Conservation (phyloP, 2,113 vertebrate species). For the Cyanoderma ruficeps region DNA sequence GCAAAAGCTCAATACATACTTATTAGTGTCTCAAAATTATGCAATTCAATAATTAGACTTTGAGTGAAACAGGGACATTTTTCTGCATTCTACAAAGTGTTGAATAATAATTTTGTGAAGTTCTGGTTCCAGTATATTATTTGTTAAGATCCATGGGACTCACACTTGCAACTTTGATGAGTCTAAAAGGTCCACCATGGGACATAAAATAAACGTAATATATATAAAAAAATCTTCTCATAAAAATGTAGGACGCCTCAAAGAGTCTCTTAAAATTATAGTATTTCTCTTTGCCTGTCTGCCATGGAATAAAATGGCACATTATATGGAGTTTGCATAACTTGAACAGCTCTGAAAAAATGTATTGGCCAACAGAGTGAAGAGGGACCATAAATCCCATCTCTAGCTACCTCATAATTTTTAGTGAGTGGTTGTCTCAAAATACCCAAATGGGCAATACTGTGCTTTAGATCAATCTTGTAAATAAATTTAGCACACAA, state of each 20-base stretch:
- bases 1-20: neutral
- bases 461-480: neutral
- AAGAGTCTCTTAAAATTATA: neutral
- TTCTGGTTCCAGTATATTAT: neutral
- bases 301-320: neutral
- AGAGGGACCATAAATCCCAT: neutral
- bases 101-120: neutral
- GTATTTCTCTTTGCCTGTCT: neutral
- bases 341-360: neutral
- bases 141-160: neutral
- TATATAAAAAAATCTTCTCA: neutral
- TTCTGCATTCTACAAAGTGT: neutral
- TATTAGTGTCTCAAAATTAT: slow-evolving; percentile 5
- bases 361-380: neutral
- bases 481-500: neutral
- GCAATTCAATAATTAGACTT: slow-evolving; percentile 5
- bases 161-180: neutral
- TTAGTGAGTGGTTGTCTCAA: neutral
- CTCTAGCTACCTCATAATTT: neutral
- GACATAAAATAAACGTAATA: neutral
- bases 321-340: neutral
- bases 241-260: neutral
- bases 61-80: neutral
- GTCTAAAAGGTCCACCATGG: neutral
- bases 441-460: neutral